These are phyloP conservation scores for Grallaria varia DNA, from an alignment of 2,113 vertebrate genomes.

Conservation along the genomic window DNA sequence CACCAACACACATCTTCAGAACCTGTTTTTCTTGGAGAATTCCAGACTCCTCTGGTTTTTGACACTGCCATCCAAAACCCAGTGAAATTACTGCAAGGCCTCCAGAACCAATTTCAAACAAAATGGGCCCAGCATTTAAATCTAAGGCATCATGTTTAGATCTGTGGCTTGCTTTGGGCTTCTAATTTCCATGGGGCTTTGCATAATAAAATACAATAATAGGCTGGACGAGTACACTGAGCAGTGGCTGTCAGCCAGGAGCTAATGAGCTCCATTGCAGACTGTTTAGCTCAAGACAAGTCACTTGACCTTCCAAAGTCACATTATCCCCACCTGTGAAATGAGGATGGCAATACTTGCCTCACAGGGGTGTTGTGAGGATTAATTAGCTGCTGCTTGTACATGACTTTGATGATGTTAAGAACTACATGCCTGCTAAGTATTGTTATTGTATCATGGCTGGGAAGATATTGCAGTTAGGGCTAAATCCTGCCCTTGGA, in stretches of 20 bases:
- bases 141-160: not conserved
- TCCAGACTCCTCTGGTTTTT: not conserved
- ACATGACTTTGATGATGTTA: constrained; percentile 58
- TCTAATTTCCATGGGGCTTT: constrained; percentile 42
- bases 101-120: not conserved
- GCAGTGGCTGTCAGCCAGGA: constrained; percentile 14
- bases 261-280: constrained; percentile 6
- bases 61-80: not conserved
- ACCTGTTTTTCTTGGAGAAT: not conserved
- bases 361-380: constrained; percentile 56
- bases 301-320: constrained; percentile 20
- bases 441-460: constrained; percentile 45
- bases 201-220: constrained; percentile 35
- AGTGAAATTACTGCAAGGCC: not conserved
- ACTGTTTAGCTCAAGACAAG: constrained; percentile 31
- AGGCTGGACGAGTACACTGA: not conserved
- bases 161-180: constrained; percentile 35
- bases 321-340: not conserved
- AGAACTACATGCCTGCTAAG: constrained; percentile 50
- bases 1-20: not conserved
- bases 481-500: constrained; percentile 15
- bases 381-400: constrained; percentile 57
- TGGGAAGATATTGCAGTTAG: constrained; percentile 17
- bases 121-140: not conserved
- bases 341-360: constrained; percentile 45